Evolutionary conservation across 2,797 vertebrate species (phyloP).

Genomic region (Merluccius polli): DNA sequence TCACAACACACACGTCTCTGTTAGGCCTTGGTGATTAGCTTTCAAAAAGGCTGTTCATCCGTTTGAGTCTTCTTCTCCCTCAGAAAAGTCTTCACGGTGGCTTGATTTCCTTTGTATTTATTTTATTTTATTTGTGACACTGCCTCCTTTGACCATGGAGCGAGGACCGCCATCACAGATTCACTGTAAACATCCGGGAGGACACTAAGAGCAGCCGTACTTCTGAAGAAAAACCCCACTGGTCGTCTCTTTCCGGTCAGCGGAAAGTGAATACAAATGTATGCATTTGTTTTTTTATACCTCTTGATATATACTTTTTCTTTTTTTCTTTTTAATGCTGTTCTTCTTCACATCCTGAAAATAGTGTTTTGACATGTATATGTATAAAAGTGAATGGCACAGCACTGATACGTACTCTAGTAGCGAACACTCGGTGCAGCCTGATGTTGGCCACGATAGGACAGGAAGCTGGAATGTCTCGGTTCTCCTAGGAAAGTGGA

Average conservation of each 20-base stretch:
- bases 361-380: slow-evolving; percentile 38
- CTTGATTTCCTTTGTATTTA: slow-evolving; percentile 15
- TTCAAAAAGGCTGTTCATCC: slow-evolving; percentile 9
- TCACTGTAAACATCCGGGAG: slow-evolving; percentile 61
- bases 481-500: slow-evolving; percentile 15
- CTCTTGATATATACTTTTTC: slow-evolving; percentile 22
- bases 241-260: slow-evolving; percentile 29
- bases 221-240: background rate
- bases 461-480: slow-evolving; percentile 39
- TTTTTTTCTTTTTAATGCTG: slow-evolving; percentile 35
- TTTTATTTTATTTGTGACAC: background rate
- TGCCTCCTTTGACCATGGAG: background rate
- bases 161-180: slow-evolving; percentile 23
- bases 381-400: slow-evolving; percentile 59
- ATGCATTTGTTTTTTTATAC: slow-evolving; percentile 19
- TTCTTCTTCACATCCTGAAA: slow-evolving; percentile 45
- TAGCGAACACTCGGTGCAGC: slow-evolving; percentile 42
- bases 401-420: slow-evolving; percentile 50
- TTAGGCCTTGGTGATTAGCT: slow-evolving; percentile 28
- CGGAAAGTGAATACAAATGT: slow-evolving; percentile 37
- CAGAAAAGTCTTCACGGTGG: background rate
- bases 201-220: slow-evolving; percentile 39
- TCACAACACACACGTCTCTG: background rate
- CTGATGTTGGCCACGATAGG: slow-evolving; percentile 34
- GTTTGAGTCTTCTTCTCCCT: slow-evolving; percentile 14